phyloP scores from a whole-genome alignment of 2,888 invertebrate species.

The Tetanocera ferruginea region DNA sequence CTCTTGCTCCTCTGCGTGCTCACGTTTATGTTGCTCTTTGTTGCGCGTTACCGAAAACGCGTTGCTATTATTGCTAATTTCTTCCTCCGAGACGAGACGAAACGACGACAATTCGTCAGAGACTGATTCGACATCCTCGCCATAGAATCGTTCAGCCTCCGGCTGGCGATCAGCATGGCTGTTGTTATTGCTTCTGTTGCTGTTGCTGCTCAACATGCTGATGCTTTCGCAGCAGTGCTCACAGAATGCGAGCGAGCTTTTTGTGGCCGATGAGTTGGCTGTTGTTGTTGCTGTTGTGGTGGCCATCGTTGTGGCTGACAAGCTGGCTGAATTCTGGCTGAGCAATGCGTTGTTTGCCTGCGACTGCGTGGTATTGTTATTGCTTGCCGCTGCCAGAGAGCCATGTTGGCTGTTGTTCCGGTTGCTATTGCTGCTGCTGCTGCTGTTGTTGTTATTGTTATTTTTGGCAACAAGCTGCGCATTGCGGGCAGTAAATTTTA shows the following conservation, averaged over 20 bases:
- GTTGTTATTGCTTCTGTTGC: neutral
- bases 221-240: conserved; percentile 61
- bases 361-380: conserved; percentile 16
- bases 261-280: conserved; percentile 42
- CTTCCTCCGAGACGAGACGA: conserved; percentile 66
- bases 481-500: conserved; percentile 10
- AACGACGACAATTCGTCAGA: conserved; percentile 65
- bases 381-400: conserved; percentile 1
- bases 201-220: conserved; percentile 41
- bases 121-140: conserved; percentile 62
- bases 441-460: conserved; percentile 32
- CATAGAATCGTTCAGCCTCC: conserved; percentile 55
- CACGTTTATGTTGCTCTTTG: neutral
- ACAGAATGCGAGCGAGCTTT: conserved; percentile 61
- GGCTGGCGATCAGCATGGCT: conserved; percentile 28
- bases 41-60: conserved; percentile 44
- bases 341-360: conserved; percentile 31
- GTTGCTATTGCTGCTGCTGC: neutral
- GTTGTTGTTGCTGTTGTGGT: conserved; percentile 20
- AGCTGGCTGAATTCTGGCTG: conserved; percentile 37
- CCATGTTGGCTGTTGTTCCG: neutral
- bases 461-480: conserved; percentile 28
- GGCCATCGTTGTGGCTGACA: conserved; percentile 3
- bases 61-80: conserved; percentile 49
- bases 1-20: neutral